Evolutionary conservation across 1,140 invertebrate species (phyloP), one percentile per base, ranked within the genome.

Genomic region (Oedothorax gibbosus): DNA sequence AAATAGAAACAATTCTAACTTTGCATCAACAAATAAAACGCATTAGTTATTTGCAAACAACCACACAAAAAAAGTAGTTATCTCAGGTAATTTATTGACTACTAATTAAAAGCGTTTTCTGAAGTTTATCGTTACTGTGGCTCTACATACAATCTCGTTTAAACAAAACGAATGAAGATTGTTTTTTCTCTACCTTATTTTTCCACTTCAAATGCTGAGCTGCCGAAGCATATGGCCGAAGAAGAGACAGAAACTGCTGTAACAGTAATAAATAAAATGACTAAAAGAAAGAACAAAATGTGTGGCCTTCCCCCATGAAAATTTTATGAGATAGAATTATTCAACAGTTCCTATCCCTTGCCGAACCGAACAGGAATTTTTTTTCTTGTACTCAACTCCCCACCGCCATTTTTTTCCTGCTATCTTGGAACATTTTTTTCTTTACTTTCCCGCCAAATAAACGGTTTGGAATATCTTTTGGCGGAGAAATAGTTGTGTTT

Each of bases 281-380:
- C 53, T 15, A 35, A 57, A 75, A 75, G 15, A 14, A 60, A 51
- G 69, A 57, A 57, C 20, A 54, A 57, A 73, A 56, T 14, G 35
- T 71, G 69, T 71, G 69, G 69, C 50, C 69, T 53, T 53, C 57
- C 71, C 18, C 68, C 49, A 82, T 82, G 80, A 82, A 82, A 82
- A 8, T 82, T 82, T 82, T 82, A 82, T 82, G 69, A 82, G 80
- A 65, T 35, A 82, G 80, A 82, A 82, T 82, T 82, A 82, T 82
- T 82, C 80, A 82, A 82, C 80, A 73, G 80, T 73, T 71, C 66
- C 15, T 18, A 14, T 71, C 50, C 73, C 50, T 69, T 35, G 77
- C 6, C 9, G 35, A 35, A 35, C 35, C 35, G 35, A 35, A 35
- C 5, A n/a, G n/a, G n/a, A n/a, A 2, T 35, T 35, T 35, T 35